Evolutionary conservation across 2,113 vertebrate genomes (phyloP).

Genomic region (Callipepla californica): DNA sequence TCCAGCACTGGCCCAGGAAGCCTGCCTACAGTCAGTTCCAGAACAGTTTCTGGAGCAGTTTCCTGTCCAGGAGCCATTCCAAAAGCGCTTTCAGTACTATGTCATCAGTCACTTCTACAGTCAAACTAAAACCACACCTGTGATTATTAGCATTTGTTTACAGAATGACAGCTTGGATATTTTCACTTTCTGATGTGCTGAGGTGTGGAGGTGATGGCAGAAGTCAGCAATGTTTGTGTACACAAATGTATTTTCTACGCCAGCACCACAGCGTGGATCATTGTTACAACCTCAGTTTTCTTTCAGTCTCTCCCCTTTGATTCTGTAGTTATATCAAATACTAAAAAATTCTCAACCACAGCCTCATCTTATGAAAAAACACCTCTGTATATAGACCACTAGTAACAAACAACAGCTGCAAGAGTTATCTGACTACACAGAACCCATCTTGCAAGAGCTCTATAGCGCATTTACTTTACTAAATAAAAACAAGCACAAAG

Average conservation of each 20-base stretch:
- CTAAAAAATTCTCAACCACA: background rate
- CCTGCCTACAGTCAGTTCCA: background rate
- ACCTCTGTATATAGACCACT: background rate
- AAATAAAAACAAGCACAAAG: background rate
- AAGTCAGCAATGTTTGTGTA: background rate
- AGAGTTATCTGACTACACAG: background rate
- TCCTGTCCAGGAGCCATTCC: background rate
- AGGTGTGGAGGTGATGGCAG: background rate
- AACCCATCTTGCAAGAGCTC: background rate
- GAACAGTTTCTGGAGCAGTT: background rate
- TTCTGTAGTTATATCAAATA: background rate
- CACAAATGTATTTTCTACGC: background rate
- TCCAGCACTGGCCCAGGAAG: background rate
- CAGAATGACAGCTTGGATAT: background rate
- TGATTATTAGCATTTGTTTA: background rate
- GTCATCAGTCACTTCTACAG: background rate
- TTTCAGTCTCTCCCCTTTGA: background rate
- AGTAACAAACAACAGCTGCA: background rate
- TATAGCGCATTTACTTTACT: background rate
- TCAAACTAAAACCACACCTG: background rate
- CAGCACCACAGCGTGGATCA: background rate
- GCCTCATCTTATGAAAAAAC: background rate
- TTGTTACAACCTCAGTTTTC: background rate
- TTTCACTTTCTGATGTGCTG: background rate
- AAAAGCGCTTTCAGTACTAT: background rate